Base-by-base conservation (phyloP, 2,888 invertebrate genomes). In the Lasioglossum marginatum region DNA sequence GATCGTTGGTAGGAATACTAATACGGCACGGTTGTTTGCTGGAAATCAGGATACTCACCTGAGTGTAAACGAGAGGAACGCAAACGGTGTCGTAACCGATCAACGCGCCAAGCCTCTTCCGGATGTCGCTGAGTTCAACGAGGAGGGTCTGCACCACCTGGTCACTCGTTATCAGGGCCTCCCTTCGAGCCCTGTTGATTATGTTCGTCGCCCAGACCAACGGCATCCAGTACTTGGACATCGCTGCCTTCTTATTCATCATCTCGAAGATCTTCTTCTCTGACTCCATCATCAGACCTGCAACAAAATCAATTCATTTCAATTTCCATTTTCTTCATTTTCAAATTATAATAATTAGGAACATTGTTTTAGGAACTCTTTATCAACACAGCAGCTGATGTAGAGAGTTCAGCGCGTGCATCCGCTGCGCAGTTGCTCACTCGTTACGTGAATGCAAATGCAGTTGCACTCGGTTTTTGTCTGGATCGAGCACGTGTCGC, bases 221-320 rank as follows among this genome's bases (percentile, higher is more conserved):
- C 0, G 98, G 98, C 97, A 98, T 98, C 98, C 98, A 98, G 94
- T 98, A 98, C 96, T 97, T 97, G 23, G 98, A 98, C 97, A 98
- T 98, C 5, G 98, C 97, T 91, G 98, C 98, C 94, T 98, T 98
- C 23, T 97, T 97, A 94, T 98, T 98, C 97, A 98, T 97, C 93
- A 98, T 97, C 94, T 98, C 98, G 94, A 98, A 98, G 78, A 98
- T 98, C 95, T 98, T 98, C 95, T 97, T 97, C 95, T 98, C 98
- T 91, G 98, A 98, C 94, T 98, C 98, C 96, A 98, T 96, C 98
- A 98, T 98, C 72, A 98, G 96, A 93, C 98, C 98, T 98, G 95
- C 68, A 83, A 83, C 86, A 66, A 68, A 19, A 66, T 27, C 40
- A 43, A 27, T 45, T 48, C 66, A 0, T 34, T 34, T 31, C 10